Conservation (phyloP, 2,888 invertebrate species). For the Lithophane socia region DNA sequence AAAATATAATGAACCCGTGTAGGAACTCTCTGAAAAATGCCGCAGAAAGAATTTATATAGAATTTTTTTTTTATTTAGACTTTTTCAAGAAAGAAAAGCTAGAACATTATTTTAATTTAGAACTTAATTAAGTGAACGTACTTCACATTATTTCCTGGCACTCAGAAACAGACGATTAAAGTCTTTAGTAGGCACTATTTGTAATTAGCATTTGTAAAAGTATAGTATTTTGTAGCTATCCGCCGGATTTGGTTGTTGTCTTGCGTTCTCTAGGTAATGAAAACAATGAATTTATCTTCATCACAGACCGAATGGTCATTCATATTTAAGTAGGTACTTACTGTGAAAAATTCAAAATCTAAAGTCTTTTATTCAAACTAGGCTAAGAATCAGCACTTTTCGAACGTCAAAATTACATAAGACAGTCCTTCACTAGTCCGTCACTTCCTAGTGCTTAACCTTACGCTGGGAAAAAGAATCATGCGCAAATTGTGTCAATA, state of each 20-base stretch:
- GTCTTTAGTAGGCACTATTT: not conserved
- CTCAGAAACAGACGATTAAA: not conserved
- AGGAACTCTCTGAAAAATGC: slow-evolving; percentile 34
- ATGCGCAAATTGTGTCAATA: not conserved
- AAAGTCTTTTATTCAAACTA: not conserved
- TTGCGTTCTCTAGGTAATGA: not conserved
- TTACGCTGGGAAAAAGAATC: not conserved
- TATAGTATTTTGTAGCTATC: not conserved
- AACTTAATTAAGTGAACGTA: slow-evolving; percentile 38
- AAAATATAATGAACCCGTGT: slow-evolving; percentile 34
- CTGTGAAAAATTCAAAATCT: not conserved
- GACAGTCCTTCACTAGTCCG: not conserved
- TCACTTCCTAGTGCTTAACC: not conserved
- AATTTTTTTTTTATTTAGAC: too few species aligned
- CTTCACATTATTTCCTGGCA: slow-evolving; percentile 10
- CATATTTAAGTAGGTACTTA: not conserved
- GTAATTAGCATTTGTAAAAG: not conserved
- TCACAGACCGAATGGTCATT: not conserved
- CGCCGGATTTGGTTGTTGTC: not conserved
- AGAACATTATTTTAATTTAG: slow-evolving; percentile 36
- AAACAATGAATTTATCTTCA: not conserved
- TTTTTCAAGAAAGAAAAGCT: slow-evolving; percentile 32
- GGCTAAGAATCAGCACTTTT: not conserved
- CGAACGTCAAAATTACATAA: not conserved
- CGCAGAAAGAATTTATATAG: slow-evolving; percentile 38